Evolutionary conservation across 2,797 vertebrate genomes (phyloP).

Genomic region (Distichodus sexfasciatus): DNA sequence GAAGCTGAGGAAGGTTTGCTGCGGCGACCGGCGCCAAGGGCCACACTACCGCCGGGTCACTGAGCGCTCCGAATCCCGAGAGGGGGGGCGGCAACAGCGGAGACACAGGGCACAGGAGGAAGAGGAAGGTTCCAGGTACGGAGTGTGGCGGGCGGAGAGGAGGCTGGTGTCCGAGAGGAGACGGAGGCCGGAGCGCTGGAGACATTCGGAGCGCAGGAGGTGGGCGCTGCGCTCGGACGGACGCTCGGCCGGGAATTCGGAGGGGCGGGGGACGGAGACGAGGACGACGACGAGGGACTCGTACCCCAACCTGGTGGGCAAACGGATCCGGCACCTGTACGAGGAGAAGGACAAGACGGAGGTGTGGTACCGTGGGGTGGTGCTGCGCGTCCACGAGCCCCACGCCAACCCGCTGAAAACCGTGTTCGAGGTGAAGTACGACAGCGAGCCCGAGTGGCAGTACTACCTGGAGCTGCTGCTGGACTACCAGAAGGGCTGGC

Average conservation of each 20-base stretch:
- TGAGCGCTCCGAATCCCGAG: conserved; percentile 25
- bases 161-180: no score
- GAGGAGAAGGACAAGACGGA: conserved; percentile 82
- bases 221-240: conserved; percentile 72
- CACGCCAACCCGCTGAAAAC: conserved; percentile 78
- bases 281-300: conserved; percentile 51
- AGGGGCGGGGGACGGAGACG: no score
- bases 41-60: conserved; percentile 55
- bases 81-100: conserved; percentile 9
- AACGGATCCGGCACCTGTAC: conserved; percentile 79
- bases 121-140: conserved; percentile 13
- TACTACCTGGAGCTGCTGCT: conserved; percentile 83
- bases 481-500: conserved; percentile 84
- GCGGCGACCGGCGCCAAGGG: conserved; percentile 44
- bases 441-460: conserved; percentile 82
- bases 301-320: conserved; percentile 80
- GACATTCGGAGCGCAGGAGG: conserved; percentile 64
- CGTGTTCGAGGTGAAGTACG: conserved; percentile 81
- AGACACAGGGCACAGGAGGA: conserved; percentile 1
- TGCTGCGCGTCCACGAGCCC: conserved; percentile 73
- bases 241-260: conserved; percentile 55
- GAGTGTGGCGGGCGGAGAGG: conserved; percentile 44
- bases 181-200: no score
- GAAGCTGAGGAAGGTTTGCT: conserved; percentile 70
- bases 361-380: conserved; percentile 79